Evolutionary conservation across 2,113 vertebrate species (phyloP).

Genomic region (Erythrocercus mccallii): DNA sequence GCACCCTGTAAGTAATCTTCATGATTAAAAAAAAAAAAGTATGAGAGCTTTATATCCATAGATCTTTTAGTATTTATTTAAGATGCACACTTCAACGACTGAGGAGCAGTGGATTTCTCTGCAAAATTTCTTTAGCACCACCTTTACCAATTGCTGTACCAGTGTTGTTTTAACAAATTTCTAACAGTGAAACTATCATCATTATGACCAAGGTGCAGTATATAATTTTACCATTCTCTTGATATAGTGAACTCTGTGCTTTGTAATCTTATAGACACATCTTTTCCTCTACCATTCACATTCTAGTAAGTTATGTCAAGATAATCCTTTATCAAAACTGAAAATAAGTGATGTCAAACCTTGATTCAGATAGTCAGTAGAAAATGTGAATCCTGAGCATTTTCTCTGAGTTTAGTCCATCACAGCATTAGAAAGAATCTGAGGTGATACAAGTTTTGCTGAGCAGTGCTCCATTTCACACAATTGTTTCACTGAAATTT

Average conservation of each 20-base stretch:
- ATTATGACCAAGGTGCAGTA: background rate
- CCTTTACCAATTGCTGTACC: background rate
- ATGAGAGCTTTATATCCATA: background rate
- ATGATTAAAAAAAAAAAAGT: fast-evolving
- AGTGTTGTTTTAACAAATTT: background rate
- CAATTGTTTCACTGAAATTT: background rate
- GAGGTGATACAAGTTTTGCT: background rate
- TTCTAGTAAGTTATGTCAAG: background rate
- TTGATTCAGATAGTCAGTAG: background rate
- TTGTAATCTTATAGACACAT: background rate
- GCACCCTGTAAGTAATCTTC: background rate
- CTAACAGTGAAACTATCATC: background rate
- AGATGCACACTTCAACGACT: background rate
- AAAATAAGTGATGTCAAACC: background rate
- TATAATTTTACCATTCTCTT: background rate
- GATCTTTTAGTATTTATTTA: background rate
- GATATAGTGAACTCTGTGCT: background rate
- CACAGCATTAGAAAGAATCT: background rate
- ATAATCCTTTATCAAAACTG: background rate
- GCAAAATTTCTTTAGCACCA: background rate
- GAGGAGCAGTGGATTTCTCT: background rate
- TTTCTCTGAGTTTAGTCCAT: background rate
- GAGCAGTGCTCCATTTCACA: background rate
- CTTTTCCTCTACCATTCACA: background rate
- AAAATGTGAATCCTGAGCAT: background rate